Evolutionary conservation across 1,140 invertebrate genomes (phyloP), one percentile per base, ranked within the genome.

Genomic region (Phymorhynchus buccinoides): DNA sequence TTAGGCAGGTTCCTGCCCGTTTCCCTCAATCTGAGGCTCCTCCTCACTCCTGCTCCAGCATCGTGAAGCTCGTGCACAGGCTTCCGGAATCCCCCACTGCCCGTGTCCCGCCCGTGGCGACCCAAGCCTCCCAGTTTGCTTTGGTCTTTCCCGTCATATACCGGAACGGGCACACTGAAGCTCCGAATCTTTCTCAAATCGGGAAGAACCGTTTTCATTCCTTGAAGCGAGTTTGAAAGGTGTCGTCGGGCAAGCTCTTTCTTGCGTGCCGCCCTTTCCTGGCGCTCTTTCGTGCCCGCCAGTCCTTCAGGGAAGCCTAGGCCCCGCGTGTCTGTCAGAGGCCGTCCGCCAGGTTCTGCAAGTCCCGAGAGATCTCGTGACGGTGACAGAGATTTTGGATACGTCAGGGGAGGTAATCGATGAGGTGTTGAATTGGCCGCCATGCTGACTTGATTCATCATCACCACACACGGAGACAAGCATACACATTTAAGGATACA

Each of bases 1-100:
- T 66, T 66, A n/a, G 4, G 22, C 32, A 39, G 3, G 37, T 27
- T 75, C 37, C 39, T 41, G 16, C 39, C 32, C 2, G 35, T 0
- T 30, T 83, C 81, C 30, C 66, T 83, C 37, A 83, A 41, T n/a
- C 81, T 83, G 30, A 16, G 62, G n/a, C 35, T 83, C 30, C 81
- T 39, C 35, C 32, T 32, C 62, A 83, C 12, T 22, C 41, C 37
- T 27, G 48, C 30, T 12, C 41, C 44, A 0, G 18, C 39, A 0
- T 35, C 66, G 3, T 18, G 80, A 12, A 35, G 32, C 35, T 81
- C 52, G 18, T 71, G 37, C 3, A 35, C 12, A 12, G 62, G 66
- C 12, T 71, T 71, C n/a, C 80, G 39, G 41, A 35, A 39, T 30
- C 66, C 66, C 18, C 71, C 62, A 30, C 81, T 73, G 14, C 4